These are phyloP conservation scores for Protomyctophum bolini DNA, from an alignment of 2,113 vertebrate species.

Conservation along the genomic window DNA sequence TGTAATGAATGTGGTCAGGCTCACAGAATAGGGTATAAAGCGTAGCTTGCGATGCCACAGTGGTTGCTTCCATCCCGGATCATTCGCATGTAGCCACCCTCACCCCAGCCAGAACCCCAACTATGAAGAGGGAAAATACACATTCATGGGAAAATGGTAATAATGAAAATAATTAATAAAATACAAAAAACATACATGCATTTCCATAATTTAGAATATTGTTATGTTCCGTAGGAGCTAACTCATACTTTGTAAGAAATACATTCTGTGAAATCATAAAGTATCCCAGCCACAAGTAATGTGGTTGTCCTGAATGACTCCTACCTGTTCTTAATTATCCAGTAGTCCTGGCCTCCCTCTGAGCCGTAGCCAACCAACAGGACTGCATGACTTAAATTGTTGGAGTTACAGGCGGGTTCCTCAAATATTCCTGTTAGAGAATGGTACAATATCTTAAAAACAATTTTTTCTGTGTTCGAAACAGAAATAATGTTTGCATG, in stretches of 20 bases:
- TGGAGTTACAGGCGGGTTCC: conserved; percentile 72
- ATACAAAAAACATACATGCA: not conserved
- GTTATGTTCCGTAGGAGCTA: not conserved
- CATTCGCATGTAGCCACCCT: conserved; percentile 79
- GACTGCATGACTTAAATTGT: conserved; percentile 78
- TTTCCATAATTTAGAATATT: not conserved
- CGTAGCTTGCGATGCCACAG: conserved; percentile 80
- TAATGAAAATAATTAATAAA: not conserved
- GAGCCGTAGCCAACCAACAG: conserved; percentile 79
- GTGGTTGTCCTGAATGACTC: not conserved
- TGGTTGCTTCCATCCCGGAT: conserved; percentile 70
- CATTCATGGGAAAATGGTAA: not conserved
- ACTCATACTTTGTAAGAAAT: no score
- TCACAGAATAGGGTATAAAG: conserved; percentile 79
- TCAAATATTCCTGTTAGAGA: conserved; percentile 75
- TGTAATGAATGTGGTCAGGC: not conserved
- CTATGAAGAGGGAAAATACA: conserved; percentile 41
- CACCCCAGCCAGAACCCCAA: conserved; percentile 80
- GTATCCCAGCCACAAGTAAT: no score
- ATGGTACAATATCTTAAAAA: no score
- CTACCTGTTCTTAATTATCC: conserved; percentile 84
- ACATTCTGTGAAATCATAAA: no score
- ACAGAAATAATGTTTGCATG: no score
- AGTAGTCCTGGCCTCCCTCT: conserved; percentile 76
- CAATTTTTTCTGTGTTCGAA: no score